Conservation (phyloP, 2,888 invertebrate genomes). For the Nomada fucata region DNA sequence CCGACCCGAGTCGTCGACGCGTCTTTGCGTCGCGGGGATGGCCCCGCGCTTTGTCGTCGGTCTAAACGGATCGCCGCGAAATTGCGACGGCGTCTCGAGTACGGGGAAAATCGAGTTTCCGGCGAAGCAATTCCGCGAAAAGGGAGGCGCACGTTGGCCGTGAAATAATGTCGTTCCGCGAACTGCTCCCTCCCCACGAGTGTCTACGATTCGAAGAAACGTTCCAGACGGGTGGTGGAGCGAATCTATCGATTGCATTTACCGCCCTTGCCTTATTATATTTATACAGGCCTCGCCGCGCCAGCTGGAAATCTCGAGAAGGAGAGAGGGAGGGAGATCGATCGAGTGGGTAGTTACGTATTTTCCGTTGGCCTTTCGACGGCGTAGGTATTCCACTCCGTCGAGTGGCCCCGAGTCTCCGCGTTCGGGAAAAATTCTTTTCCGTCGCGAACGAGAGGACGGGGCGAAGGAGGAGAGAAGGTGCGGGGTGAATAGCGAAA, state of each 20-base stretch:
- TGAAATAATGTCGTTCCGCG: conserved; percentile 54
- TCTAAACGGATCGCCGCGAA: background rate
- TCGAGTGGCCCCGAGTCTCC: no score
- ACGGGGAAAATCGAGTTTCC: background rate
- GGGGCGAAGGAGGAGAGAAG: background rate
- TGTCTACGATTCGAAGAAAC: conserved; percentile 51
- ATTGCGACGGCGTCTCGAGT: conserved; percentile 16
- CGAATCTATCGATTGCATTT: conserved; percentile 56
- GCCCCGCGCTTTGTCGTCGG: no score
- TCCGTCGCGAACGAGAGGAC: background rate
- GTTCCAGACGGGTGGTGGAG: conserved; percentile 40
- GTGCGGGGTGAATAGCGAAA: no score
- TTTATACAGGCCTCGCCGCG: conserved; percentile 2
- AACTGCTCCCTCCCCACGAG: conserved; percentile 29
- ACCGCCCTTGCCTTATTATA: conserved; percentile 47
- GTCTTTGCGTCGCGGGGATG: background rate
- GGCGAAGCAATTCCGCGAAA: conserved; percentile 19
- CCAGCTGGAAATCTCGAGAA: background rate
- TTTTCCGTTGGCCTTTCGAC: no score
- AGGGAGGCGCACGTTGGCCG: conserved; percentile 26
- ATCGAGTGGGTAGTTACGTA: background rate
- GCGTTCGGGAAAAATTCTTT: no score
- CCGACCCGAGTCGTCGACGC: no score
- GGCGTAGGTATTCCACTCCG: no score
- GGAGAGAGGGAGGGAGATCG: background rate